Evolutionary conservation across 2,113 vertebrate species (phyloP).

Genomic region (Mesoclemmys tuberculata): DNA sequence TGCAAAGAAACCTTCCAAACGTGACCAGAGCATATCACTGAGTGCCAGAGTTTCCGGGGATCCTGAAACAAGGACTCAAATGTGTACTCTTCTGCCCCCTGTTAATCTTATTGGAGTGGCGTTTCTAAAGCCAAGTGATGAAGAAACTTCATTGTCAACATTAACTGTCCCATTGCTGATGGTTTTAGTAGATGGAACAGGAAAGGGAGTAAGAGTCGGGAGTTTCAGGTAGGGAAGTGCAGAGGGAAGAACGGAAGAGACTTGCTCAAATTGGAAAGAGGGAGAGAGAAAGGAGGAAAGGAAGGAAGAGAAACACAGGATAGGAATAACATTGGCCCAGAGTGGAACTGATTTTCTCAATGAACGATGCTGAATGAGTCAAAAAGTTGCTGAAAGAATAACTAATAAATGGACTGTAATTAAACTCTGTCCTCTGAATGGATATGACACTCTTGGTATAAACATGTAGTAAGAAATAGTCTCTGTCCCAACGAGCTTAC

Average conservation of each 20-base stretch:
- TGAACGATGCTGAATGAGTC: background rate
- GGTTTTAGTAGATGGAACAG: background rate
- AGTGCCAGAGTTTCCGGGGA: background rate
- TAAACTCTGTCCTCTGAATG: background rate
- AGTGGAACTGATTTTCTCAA: background rate
- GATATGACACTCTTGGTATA: background rate
- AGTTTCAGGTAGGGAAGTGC: background rate
- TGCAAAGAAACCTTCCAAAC: slow-evolving; percentile 15
- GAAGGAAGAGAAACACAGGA: background rate
- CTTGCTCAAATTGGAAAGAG: background rate
- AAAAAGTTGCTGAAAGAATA: background rate
- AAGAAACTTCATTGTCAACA: background rate
- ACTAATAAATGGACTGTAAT: background rate
- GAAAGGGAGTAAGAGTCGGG: background rate
- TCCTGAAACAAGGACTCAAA: slow-evolving; percentile 39
- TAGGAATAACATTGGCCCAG: background rate
- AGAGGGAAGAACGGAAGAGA: background rate
- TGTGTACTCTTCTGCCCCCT: background rate
- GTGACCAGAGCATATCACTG: background rate
- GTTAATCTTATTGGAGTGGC: background rate
- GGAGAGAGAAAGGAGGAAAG: background rate
- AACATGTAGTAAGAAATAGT: background rate
- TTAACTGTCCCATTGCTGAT: background rate
- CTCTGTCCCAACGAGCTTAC: background rate
- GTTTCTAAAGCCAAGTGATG: slow-evolving; percentile 20